Evolutionary conservation across 2,888 invertebrate genomes (phyloP).

Genomic region (Ormyrus rosae): DNA sequence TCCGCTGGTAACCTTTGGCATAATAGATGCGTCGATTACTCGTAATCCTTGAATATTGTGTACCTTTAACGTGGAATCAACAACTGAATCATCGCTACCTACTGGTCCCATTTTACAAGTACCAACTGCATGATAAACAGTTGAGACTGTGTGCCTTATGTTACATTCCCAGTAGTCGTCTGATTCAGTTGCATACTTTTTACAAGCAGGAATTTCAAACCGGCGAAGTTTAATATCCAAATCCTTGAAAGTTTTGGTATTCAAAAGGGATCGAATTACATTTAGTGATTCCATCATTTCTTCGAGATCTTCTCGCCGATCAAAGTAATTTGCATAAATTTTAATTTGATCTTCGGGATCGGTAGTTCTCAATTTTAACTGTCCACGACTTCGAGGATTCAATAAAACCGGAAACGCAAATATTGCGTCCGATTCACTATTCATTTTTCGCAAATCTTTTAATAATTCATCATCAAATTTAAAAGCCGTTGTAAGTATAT

Average conservation of each 20-base stretch:
- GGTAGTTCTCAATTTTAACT: slow-evolving; percentile 75
- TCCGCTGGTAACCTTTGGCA: slow-evolving; percentile 81
- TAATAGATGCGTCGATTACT: slow-evolving; percentile 82
- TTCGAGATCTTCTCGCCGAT: slow-evolving; percentile 74
- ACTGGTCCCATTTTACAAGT: slow-evolving; percentile 81
- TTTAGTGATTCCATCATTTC: slow-evolving; percentile 68
- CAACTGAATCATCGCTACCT: slow-evolving; percentile 76
- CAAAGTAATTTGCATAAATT: slow-evolving; percentile 78
- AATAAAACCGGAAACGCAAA: slow-evolving; percentile 68
- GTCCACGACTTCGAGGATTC: slow-evolving; percentile 76
- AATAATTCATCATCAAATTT: slow-evolving; percentile 60
- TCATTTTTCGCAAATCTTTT: slow-evolving; percentile 61
- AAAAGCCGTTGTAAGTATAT: slow-evolving; percentile 47
- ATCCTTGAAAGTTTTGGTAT: slow-evolving; percentile 63
- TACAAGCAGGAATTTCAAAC: slow-evolving; percentile 66
- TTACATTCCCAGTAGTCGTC: slow-evolving; percentile 76
- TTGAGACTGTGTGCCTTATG: slow-evolving; percentile 78
- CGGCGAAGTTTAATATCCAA: slow-evolving; percentile 59
- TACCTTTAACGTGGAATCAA: slow-evolving; percentile 79
- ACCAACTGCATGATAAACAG: slow-evolving; percentile 80
- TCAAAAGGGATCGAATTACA: slow-evolving; percentile 62
- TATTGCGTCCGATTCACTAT: slow-evolving; percentile 64
- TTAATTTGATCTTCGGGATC: slow-evolving; percentile 77
- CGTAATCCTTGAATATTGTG: slow-evolving; percentile 78
- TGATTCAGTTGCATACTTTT: slow-evolving; percentile 61